A percentile compares a stretch with the other conserved stretches of the same genome.
Evolutionary conservation across 2,888 invertebrate species (phyloP).

Genomic region (Apoda limacodes): DNA sequence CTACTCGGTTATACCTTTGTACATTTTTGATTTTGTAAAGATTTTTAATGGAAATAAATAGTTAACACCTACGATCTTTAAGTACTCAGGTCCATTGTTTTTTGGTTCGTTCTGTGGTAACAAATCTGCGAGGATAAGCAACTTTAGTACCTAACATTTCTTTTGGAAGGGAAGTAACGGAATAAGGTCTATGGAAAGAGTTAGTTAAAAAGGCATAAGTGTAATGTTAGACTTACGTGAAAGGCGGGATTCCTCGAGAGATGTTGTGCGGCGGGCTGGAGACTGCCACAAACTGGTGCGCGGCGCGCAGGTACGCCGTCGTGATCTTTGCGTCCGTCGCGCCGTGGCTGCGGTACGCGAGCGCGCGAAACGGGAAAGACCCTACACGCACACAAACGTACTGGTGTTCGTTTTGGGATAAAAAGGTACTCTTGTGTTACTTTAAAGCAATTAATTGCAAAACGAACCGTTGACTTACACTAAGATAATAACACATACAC

Average conservation of each 20-base stretch:
- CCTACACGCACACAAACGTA: slow-evolving; percentile 26
- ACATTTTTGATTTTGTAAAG: too few species aligned
- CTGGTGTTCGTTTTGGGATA: not conserved
- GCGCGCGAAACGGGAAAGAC: slow-evolving; percentile 75
- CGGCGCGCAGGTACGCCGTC: slow-evolving; percentile 34
- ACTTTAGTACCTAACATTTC: too few species aligned
- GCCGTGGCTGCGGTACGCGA: slow-evolving; percentile 77
- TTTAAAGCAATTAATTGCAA: not conserved
- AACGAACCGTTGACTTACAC: not conserved
- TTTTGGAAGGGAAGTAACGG: too few species aligned
- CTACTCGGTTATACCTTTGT: too few species aligned
- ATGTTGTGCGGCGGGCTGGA: slow-evolving; percentile 60
- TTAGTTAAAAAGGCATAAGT: too few species aligned
- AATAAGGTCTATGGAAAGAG: too few species aligned
- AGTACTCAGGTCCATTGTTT: too few species aligned
- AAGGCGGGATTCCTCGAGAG: slow-evolving; percentile 73
- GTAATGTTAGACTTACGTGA: slow-evolving; percentile 43
- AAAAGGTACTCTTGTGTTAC: not conserved
- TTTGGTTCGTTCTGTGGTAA: too few species aligned
- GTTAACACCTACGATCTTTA: too few species aligned
- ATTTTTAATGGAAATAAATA: too few species aligned
- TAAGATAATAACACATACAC: not conserved
- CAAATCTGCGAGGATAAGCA: too few species aligned
- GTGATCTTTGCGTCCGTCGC: slow-evolving; percentile 78
- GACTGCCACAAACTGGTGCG: slow-evolving; percentile 67